Evolutionary conservation across 2,888 invertebrate genomes (phyloP), one percentile per base, ranked within the genome.

Genomic region (Drymonia ruficornis): DNA sequence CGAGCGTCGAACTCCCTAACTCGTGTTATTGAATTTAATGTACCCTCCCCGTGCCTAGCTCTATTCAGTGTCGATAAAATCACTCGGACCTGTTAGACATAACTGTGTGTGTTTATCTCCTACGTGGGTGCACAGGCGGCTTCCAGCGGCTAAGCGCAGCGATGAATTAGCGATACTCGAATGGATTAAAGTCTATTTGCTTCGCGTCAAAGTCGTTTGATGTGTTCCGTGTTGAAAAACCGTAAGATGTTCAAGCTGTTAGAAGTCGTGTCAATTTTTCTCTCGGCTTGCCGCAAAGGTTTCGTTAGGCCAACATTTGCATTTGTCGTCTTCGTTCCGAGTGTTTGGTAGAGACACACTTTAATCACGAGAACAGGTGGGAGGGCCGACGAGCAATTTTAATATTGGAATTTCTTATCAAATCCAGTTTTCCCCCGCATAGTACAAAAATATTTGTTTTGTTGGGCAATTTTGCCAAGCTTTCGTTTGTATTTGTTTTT

Each of bases 11-110:
- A 89, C 89, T 90, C 87, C 74, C 86, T 90, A 92, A 92, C 91
- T 91, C 86, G 84, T 83, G 89, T 91, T 92, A 92, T 92, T 91
- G 90, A 92, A 91, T 91, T 91, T 91, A 91, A 91, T 90, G 87
- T 90, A 89, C 87, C 87, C 84, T 84, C 77, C 78, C 74, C 78
- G 78, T 82, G 83, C 84, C 82, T 85, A 85, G 80, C 76, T 82
- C 82, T 81, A 83, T 84, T 84, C 84, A 80, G 81, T 81, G 81
- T 77, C 83, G 83, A 87, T 85, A 83, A 84, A 84, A 87, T 87
- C 85, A 86, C 82, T 84, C 76, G 77, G 78, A 80, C 64, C 72
- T 72, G 78, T 73, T 71, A 74, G 67, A 67, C 66, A 73, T 75
- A 73, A 67, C 74, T 70, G 61, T 70, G 57, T 60, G 63, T 61